These are phyloP conservation scores for Cebidichthys violaceus DNA, from an alignment of 2,113 vertebrate genomes.

Conservation along the genomic window DNA sequence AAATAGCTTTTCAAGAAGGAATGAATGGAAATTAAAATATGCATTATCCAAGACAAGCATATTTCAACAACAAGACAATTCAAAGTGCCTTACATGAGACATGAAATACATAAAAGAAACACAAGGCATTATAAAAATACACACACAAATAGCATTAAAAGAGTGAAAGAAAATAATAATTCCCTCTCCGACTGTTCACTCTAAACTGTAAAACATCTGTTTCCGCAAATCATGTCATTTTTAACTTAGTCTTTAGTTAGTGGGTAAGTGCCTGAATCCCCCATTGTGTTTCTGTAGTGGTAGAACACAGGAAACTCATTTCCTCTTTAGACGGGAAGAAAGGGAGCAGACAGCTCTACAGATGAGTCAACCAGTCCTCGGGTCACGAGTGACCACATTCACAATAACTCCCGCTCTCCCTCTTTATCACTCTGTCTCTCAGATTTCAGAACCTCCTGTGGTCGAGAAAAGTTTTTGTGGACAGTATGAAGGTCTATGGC, in stretches of 20 bases:
- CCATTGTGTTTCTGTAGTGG: not conserved
- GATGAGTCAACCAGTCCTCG: not conserved
- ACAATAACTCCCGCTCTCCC: not conserved
- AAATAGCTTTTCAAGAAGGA: not conserved
- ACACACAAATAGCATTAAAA: not conserved
- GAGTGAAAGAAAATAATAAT: not conserved
- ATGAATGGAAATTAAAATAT: not conserved
- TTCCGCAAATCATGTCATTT: not conserved
- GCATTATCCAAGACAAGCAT: not conserved
- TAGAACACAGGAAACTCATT: not conserved
- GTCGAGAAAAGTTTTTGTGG: constrained; percentile 94
- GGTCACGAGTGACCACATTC: not conserved
- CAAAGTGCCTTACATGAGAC: no score
- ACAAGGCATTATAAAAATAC: not conserved
- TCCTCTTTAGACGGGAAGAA: not conserved
- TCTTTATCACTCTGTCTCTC: constrained; percentile 6
- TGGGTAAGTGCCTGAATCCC: not conserved
- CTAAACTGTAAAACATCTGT: not conserved
- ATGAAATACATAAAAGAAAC: not conserved
- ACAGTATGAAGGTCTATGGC: constrained; percentile 93
- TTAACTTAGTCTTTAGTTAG: not conserved
- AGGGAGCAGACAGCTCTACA: not conserved
- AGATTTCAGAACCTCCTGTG: constrained; percentile 97
- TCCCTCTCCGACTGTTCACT: not conserved
- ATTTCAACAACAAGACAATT: not conserved